Percentiles rank a stretch among this genome's conserved stretches.
phyloP scores from a whole-genome alignment of 2,888 invertebrate species.

The Luperina testacea region DNA sequence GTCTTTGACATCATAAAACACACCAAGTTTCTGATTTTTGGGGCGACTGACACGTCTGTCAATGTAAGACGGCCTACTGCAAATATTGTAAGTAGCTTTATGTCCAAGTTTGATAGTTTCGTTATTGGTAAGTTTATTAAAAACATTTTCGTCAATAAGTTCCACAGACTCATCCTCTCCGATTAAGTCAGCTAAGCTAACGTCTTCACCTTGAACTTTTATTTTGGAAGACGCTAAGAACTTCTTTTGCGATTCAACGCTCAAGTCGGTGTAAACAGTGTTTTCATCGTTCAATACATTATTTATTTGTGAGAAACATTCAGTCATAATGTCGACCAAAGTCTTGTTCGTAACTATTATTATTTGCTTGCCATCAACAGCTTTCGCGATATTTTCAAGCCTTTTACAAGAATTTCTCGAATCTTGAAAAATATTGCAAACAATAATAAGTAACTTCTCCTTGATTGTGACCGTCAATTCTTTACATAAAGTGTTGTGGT shows the following conservation, averaged over 20 bases:
- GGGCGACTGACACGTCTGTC: conserved; percentile 18
- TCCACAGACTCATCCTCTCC: conserved; percentile 10
- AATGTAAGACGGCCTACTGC: conserved; percentile 29
- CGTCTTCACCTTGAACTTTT: no score
- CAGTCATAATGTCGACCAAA: not conserved
- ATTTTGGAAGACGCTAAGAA: not conserved
- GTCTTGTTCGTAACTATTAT: conserved; percentile 18
- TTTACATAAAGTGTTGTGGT: conserved; percentile 7
- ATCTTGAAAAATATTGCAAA: conserved; percentile 5
- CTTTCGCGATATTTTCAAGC: conserved; percentile 20
- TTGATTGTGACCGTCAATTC: conserved; percentile 8
- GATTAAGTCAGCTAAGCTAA: conserved; percentile 6
- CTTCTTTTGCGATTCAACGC: conserved; percentile 29
- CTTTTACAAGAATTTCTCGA: not conserved
- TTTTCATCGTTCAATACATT: conserved; percentile 13
- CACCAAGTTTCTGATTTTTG: not conserved
- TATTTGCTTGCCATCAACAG: conserved; percentile 17
- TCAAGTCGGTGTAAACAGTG: conserved; percentile 34
- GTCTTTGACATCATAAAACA: not conserved
- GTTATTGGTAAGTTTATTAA: conserved; percentile 35
- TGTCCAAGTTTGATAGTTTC: conserved; percentile 25
- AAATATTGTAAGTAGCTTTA: not conserved
- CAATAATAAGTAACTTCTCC: conserved; percentile 20
- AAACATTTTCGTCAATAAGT: conserved; percentile 26
- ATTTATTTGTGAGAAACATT: conserved; percentile 11